Evolutionary conservation across 2,797 vertebrate species (phyloP), one percentile per base, ranked within the genome.

Genomic region (Petrocephalus schoutedeni): DNA sequence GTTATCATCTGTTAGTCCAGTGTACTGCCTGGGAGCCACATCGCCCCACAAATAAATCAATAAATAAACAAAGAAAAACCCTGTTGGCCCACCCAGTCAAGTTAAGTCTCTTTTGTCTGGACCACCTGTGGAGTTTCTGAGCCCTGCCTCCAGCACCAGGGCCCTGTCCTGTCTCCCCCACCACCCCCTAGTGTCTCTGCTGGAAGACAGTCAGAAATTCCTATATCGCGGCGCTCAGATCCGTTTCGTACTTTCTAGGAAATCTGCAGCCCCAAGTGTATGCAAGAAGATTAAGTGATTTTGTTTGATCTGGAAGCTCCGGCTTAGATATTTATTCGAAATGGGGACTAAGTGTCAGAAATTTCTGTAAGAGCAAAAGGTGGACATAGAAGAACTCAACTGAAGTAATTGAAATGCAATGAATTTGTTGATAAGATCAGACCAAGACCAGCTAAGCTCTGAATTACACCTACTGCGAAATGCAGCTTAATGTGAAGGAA

Each of bases 391-490:
- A 12, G 23, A 10, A 64, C 0, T 10, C 21, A 28, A 67, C 61
- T 3, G 61, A 64, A 64, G 71, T 28, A 36, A 36, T 5, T 45
- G 16, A 77, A 77, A 14, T 1, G 36, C 19, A 80, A 89, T 90
- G 87, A 94, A 93, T 93, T 93, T 91, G 87, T 93, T 92, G 90
- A 89, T 90, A 90, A 51, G 85, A 91, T 86, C 59, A 64, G 87
- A 88, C 87, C 89, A 45, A 67, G 61, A 32, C 3, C 61, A 67
- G 61, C 61, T 67, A 32, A 67, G 28, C 23, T 67, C 85, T 87
- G 84, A 86, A 85, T 87, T 90, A 36, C 85, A 87, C 45, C 87
- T 74, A 89, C 91, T 91, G 89, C 90, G 92, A 89, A 93, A 32
- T 57, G 16, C 53, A 28, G 49, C 45, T 23, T 85, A 57, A 85